Base-by-base conservation (phyloP, 2,113 vertebrate species). In the Spea multiplicata region DNA sequence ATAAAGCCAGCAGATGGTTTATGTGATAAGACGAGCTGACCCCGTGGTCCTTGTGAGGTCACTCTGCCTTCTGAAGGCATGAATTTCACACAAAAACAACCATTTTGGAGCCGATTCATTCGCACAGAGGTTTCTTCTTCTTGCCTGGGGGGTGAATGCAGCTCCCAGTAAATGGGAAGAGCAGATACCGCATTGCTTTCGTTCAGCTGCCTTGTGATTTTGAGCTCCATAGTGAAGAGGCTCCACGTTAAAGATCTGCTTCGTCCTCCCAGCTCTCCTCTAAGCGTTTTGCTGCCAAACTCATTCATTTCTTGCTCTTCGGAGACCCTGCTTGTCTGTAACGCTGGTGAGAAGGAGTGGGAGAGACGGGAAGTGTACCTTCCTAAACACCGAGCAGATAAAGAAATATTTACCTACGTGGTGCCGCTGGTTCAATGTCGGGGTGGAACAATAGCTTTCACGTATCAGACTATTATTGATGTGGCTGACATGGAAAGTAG, bases 191-290 rank as follows among this genome's bases (percentile, higher is more conserved):
- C 30, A 30, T 30, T 2, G 30, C 30, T 30, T 30, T 30, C 30
- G 30, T 30, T 30, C 78, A 80, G 71, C 78, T 73, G 78, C 65
- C 45, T 74, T 80, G 67, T 68, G 44, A 74, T 59, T 80, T 10
- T 47, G n/a, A 68, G 53, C 44, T 6, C 52, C 13, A 73, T 73
- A 17, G 67, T 53, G 67, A 67, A 74, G 53, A 47, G 12, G 12
- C 17, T 12, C 45, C 55, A 80, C 71, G 55, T 16, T 74, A 74
- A 71, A 80, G 71, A 46, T 13, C 52, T 17, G 78, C 78, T 68
- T 80, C 74, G 78, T 80, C 61, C 66, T 14, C 53, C 16, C 12
- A 62, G 67, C 44, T 16, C 45, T 53, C 62, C 71, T 57, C 57
- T 49, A 44, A 66, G 55, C 13, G 71, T 67, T 49, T 46, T 53